A percentile compares a stretch with the other conserved stretches of the same genome.
phyloP scores from a whole-genome alignment of 2,113 vertebrate genomes.

The Sceloporus undulatus region DNA sequence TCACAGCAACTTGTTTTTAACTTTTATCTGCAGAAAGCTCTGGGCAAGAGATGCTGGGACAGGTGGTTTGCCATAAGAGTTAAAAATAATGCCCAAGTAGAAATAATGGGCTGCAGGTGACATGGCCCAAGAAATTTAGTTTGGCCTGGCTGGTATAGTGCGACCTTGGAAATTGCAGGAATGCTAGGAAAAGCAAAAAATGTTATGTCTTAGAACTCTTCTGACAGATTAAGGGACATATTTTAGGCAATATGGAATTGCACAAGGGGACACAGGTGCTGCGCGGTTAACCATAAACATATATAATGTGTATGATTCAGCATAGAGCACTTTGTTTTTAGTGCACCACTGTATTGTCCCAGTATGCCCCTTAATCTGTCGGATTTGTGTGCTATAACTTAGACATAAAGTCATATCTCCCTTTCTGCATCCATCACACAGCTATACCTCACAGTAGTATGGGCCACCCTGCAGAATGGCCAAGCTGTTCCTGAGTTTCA shows the following conservation, averaged over 20 bases:
- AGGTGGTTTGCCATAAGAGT: not conserved
- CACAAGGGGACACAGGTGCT: not conserved
- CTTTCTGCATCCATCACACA: not conserved
- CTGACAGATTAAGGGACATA: not conserved
- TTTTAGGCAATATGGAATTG: not conserved
- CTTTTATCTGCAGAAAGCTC: constrained; percentile 39
- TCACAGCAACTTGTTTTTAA: constrained; percentile 40
- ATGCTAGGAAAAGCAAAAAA: not conserved
- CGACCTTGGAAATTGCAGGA: not conserved
- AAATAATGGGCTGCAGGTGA: constrained; percentile 12
- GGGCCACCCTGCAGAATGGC: not conserved
- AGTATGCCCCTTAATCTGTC: not conserved
- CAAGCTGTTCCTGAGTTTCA: not conserved
- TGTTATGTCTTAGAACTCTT: not conserved
- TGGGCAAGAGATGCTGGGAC: constrained; percentile 7
- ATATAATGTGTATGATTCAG: not conserved
- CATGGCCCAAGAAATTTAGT: not conserved
- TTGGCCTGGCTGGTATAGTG: not conserved
- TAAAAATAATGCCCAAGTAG: not conserved
- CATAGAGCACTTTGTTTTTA: not conserved
- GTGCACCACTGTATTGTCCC: not conserved
- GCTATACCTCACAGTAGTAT: not conserved
- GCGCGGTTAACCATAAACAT: not conserved
- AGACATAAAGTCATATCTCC: not conserved
- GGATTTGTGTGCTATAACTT: not conserved